Evolutionary conservation across 37 sponge, comb jelly and placozoan genomes (phyloP).

Genomic region (Crambe crambe): DNA sequence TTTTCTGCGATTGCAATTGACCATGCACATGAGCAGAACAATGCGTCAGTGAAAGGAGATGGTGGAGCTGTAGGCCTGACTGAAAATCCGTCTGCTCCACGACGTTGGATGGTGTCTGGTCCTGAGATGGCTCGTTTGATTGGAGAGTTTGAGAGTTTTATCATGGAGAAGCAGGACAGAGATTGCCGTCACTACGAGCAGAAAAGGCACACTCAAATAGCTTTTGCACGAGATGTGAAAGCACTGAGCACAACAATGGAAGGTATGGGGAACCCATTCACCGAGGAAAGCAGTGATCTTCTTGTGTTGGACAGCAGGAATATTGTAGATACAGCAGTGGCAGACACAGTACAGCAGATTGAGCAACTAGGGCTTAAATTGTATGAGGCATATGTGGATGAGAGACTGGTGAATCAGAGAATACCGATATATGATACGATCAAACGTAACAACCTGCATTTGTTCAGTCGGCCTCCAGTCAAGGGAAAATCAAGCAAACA

Average conservation of each 20-base stretch:
- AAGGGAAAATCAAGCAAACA: not conserved
- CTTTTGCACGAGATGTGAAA: slow-evolving; percentile 13
- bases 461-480: not conserved
- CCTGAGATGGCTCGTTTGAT: slow-evolving; percentile 28
- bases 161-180: not conserved
- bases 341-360: not conserved
- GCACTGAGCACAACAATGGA: not conserved
- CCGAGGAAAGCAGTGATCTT: not conserved
- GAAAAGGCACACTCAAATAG: slow-evolving; percentile 4
- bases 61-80: slow-evolving; percentile 47
- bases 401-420: not conserved
- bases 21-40: slow-evolving; percentile 42
- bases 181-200: slow-evolving; percentile 33
- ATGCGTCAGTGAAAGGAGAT: slow-evolving; percentile 33
- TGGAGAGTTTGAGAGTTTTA: slow-evolving; percentile 7
- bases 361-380: not conserved
- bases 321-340: not conserved
- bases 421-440: slow-evolving; percentile 8
- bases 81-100: slow-evolving; percentile 35
- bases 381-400: slow-evolving; percentile 1
- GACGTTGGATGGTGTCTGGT: slow-evolving; percentile 58
- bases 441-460: slow-evolving; percentile 14
- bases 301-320: slow-evolving; percentile 14
- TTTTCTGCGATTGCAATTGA: slow-evolving; percentile 49
- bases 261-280: not conserved